Evolutionary conservation across 2,888 invertebrate species (phyloP), one percentile per base, ranked within the genome.

Genomic region (Melanotus villosus): DNA sequence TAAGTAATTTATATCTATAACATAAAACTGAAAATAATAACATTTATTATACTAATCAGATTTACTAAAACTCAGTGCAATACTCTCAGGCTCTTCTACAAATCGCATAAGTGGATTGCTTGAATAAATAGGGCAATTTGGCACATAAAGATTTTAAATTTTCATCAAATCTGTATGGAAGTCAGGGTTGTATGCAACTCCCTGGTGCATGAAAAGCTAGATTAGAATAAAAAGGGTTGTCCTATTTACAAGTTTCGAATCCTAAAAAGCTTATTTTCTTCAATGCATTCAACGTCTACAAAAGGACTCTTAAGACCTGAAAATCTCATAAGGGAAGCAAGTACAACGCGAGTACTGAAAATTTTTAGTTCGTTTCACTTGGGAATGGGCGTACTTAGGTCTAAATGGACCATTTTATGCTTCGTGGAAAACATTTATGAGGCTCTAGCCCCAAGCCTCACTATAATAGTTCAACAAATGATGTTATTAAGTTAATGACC

Each of bases 401-500:
- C 18, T 47, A 3, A 47, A 12, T 23, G 4, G 47, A 12, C 23
- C 12, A 23, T 47, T 23, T 5, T 19, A 1, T 23, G 23, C 47
- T 47, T 47, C 23, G 5, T 23, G 10, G 4, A 12, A 47, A 47
- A 12, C 21, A 10, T 47, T 47, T 47, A 23, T 16, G 1, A 5
- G n/a, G 23, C 47, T 12, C 26, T 47, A 1, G 43, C 1, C n/a
- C n/a, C n/a, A 12, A 45, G 14, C 7, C 4, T 14, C 10, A 26
- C 47, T 26, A 23, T 47, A 23, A 47, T 47, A 47, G 26, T 23
- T 47, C 9, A n/a, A 45, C 45, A 45, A 45, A 45, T 10, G 45
- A 45, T 7, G 45, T 45, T 45, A 45, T 45, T 21, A 45, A 45
- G 45, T 45, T 45, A 45, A 45, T 21, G 21, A n/a, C n/a, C 16